These are phyloP conservation scores for Philopedon plagiatum DNA, from an alignment of 2,888 invertebrate genomes.

Conservation along the genomic window DNA sequence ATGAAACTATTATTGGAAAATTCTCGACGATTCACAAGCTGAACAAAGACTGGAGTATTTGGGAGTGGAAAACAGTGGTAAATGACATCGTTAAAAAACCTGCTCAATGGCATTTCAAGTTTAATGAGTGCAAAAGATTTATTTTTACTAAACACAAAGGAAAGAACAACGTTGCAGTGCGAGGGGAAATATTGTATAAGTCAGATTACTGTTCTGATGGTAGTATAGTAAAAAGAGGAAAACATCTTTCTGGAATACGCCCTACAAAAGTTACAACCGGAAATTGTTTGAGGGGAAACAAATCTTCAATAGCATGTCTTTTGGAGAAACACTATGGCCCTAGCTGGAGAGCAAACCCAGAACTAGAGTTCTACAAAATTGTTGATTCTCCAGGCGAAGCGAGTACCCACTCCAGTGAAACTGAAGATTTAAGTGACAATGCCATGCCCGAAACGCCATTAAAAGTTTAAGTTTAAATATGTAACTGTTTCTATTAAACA, in stretches of 20 bases:
- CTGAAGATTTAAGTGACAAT: too few relatives aligned
- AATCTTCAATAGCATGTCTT: conserved; percentile 20
- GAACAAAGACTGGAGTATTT: too few relatives aligned
- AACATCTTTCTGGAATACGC: not conserved
- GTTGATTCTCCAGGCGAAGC: not conserved
- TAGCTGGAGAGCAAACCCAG: conserved; percentile 14
- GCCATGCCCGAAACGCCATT: too few relatives aligned
- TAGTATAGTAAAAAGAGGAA: not conserved
- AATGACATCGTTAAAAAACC: too few relatives aligned
- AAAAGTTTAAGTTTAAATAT: too few relatives aligned
- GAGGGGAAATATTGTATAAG: not conserved
- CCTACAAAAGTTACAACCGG: not conserved
- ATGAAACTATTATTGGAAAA: not conserved
- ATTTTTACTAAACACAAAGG: not conserved
- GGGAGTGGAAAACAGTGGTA: conserved; percentile 1
- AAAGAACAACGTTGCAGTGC: not conserved
- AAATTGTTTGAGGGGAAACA: conserved; percentile 15
- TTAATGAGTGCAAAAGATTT: conserved; percentile 3
- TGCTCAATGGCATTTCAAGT: conserved; percentile 14
- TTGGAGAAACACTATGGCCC: conserved; percentile 24
- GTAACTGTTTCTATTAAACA: too few relatives aligned
- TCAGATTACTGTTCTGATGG: not conserved
- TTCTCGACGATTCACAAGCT: conserved; percentile 1
- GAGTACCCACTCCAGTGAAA: too few relatives aligned
- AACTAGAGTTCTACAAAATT: conserved; percentile 13